Evolutionary conservation across 35 echinoderm and acorn worm species (phyloP).

Genomic region (Lytechinus variegatus): DNA sequence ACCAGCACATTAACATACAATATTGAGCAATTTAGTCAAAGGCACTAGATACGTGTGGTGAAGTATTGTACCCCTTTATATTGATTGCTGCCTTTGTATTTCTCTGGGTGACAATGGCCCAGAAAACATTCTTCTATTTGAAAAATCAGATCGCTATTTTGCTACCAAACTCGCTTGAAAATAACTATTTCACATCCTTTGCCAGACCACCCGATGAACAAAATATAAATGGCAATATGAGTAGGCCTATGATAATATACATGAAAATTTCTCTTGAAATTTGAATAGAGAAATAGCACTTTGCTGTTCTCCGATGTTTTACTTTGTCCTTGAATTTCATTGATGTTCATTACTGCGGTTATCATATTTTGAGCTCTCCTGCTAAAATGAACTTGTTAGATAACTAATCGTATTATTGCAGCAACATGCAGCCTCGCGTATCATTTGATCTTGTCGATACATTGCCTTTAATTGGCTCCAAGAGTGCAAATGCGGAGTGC

Average conservation of each 20-base stretch:
- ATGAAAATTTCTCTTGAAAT: too few species aligned
- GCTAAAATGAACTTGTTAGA: background rate
- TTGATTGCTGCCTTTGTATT: too few species aligned
- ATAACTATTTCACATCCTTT: too few species aligned
- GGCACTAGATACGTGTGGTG: background rate
- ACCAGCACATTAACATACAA: background rate
- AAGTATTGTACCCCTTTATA: background rate
- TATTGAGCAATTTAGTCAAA: background rate
- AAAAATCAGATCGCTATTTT: too few species aligned
- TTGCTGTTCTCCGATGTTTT: background rate
- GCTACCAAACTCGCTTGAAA: too few species aligned
- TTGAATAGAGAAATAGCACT: background rate
- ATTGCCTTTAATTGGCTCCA: background rate
- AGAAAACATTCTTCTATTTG: too few species aligned
- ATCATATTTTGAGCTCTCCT: background rate
- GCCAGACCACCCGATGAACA: too few species aligned
- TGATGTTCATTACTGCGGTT: background rate
- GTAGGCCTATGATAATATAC: too few species aligned
- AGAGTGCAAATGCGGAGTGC: background rate
- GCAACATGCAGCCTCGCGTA: background rate
- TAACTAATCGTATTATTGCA: background rate
- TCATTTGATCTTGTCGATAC: background rate
- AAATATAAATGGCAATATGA: too few species aligned
- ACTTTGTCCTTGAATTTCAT: background rate
- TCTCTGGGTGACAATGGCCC: too few species aligned